Conservation (phyloP, 1,140 invertebrate species). For the Drosophila prosaltans region DNA sequence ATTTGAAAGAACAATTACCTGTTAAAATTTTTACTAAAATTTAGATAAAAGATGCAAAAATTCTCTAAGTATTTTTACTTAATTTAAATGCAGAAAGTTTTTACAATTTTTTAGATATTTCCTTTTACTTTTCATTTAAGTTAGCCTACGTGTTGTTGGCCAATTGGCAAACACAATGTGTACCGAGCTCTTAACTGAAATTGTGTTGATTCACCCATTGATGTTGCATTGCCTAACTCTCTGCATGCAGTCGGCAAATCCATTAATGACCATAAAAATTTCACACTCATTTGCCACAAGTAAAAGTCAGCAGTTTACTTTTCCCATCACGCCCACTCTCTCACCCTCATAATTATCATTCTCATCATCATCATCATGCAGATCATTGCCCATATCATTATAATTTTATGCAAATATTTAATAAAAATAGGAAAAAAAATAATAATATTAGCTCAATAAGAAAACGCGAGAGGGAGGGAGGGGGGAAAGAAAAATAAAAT, state of each 20-base stretch:
- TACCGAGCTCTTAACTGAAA: background rate
- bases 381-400: conserved; percentile 22
- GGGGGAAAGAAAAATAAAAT: conserved; percentile 22
- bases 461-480: background rate
- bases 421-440: conserved; percentile 42
- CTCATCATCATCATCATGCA: background rate
- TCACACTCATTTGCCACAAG: conserved; percentile 65
- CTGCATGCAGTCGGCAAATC: conserved; percentile 27
- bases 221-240: conserved; percentile 10
- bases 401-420: conserved; percentile 59
- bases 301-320: conserved; percentile 56
- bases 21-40: too few species aligned
- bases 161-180: background rate
- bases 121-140: background rate
- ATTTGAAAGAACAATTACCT: too few species aligned
- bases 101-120: too few species aligned
- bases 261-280: conserved; percentile 34
- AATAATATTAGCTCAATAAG: conserved; percentile 17
- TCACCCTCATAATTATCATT: conserved; percentile 19
- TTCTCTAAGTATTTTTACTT: too few species aligned
- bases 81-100: too few species aligned
- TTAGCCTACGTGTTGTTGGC: background rate
- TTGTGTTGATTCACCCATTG: conserved; percentile 1
- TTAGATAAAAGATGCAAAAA: too few species aligned
- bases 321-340: conserved; percentile 23